Base-by-base conservation (phyloP, 1,140 invertebrate species). In the Aradophagus sp. region DNA sequence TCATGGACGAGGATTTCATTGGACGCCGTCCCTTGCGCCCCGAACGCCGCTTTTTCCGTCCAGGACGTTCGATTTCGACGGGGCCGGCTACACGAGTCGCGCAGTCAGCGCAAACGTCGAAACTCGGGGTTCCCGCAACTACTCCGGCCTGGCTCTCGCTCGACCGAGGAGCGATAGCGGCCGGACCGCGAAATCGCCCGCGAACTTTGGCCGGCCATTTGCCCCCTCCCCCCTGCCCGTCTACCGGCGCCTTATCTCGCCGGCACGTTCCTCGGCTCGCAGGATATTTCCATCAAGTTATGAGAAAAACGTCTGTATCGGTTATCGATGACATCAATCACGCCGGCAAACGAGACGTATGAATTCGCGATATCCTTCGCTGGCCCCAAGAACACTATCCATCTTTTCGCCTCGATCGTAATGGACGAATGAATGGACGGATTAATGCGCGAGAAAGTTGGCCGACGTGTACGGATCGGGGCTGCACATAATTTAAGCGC, bases 271-370 rank as follows among this genome's bases (percentile, higher is more conserved):
- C n/a, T n/a, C n/a, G n/a, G n/a, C n/a, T n/a, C n/a, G n/a, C n/a
- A 66, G 52, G 36, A 66, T 50, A 66, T 66, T 55, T 48, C 61
- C 38, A 55, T 52, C 20, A 44, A 50, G 20, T 44, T 56, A 58
- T 47, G 31, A 48, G 61, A 66, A 58, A 66, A 66, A 58, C 44
- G 44, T 66, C 52, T 50, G 62, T 58, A 66, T 58, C 52, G 50
- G 52, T 56, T 58, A 58, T 67, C 58, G 66, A 58, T 52, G 44
- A 66, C 55, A 72, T 72, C 61, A 72, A 72, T 72, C 69, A 72
- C 61, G 42, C 1, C 55, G 38, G 5, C 55, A 41, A 69, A 65
- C 47, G 58, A 63, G 53, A 71, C 52, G 48, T 45, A 55, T 66
- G 55, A 61, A 72, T 55, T 56, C 48, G 38, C 69, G 69, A 66